These are phyloP conservation scores for Trimorus sp. DNA, from an alignment of 2,888 invertebrate species.

Conservation along the genomic window DNA sequence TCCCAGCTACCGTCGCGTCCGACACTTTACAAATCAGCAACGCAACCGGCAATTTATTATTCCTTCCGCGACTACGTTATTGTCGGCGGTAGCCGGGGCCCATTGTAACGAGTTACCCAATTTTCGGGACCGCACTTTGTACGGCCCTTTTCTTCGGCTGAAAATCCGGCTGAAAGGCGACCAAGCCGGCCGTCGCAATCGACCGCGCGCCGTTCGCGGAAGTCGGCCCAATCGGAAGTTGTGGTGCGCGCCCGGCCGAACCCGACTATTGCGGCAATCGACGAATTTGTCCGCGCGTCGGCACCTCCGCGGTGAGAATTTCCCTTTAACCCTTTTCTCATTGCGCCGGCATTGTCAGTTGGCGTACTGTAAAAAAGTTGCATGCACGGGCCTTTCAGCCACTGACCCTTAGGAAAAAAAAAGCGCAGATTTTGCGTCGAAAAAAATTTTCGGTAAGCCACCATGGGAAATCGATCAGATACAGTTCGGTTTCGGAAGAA, in stretches of 20 bases:
- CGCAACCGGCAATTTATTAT: slow-evolving; percentile 24
- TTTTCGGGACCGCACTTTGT: slow-evolving; percentile 21
- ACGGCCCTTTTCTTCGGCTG: not conserved
- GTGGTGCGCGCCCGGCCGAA: slow-evolving; percentile 24
- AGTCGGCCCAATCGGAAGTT: slow-evolving; percentile 57
- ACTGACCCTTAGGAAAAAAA: too few relatives aligned
- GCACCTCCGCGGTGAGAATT: slow-evolving; percentile 73
- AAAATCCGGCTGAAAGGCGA: slow-evolving; percentile 45
- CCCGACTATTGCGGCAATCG: too few relatives aligned
- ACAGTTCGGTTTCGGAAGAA: too few relatives aligned
- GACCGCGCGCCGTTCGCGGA: slow-evolving; percentile 48
- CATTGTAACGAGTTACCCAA: slow-evolving; percentile 37
- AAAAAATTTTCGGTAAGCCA: too few relatives aligned
- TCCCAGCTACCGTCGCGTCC: slow-evolving; percentile 7
- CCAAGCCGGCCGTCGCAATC: slow-evolving; percentile 47
- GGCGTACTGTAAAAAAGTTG: slow-evolving; percentile 18
- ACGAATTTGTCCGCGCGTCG: slow-evolving; percentile 35
- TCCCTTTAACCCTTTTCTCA: slow-evolving; percentile 72
- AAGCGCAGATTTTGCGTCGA: too few relatives aligned
- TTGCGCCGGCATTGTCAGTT: slow-evolving; percentile 57
- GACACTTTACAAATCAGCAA: slow-evolving; percentile 12
- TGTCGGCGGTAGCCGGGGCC: slow-evolving; percentile 21
- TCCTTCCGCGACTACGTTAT: slow-evolving; percentile 13
- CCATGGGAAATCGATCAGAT: too few relatives aligned
- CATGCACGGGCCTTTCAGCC: not conserved